Evolutionary conservation across 2,888 invertebrate species (phyloP).

Genomic region (Julus scanicus): DNA sequence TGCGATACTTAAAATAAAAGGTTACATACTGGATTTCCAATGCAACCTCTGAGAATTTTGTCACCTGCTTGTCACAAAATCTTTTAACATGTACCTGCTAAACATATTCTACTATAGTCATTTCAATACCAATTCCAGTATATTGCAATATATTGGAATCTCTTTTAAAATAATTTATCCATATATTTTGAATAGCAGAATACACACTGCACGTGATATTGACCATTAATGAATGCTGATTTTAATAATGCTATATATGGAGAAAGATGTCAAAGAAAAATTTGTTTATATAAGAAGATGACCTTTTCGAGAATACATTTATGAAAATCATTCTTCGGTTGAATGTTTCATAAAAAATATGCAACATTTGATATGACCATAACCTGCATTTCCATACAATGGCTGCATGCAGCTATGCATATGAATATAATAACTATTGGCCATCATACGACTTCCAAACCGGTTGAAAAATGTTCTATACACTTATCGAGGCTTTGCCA

Average conservation of each 20-base stretch:
- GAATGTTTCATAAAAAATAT: neutral
- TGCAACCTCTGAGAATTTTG: too few relatives aligned
- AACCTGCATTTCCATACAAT: constrained; percentile 3
- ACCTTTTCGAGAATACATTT: neutral
- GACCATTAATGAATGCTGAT: neutral
- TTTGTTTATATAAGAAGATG: neutral
- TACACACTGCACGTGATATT: too few relatives aligned
- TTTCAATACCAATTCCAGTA: too few relatives aligned
- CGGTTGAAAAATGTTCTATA: neutral
- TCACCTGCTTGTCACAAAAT: too few relatives aligned
- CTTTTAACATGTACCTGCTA: too few relatives aligned
- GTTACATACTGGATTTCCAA: too few relatives aligned
- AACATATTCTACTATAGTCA: too few relatives aligned
- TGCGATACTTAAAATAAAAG: too few relatives aligned
- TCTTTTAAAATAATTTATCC: neutral
- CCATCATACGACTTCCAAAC: neutral
- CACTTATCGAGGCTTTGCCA: neutral
- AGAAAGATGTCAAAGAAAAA: neutral
- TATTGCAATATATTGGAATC: too few relatives aligned
- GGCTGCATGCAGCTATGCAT: neutral
- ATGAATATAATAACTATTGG: neutral
- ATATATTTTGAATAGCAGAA: neutral
- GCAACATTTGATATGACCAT: neutral
- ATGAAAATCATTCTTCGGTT: neutral
- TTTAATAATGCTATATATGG: neutral